These are phyloP conservation scores for Ferdinandea cuprea DNA, from an alignment of 2,888 invertebrate species.

Conservation along the genomic window DNA sequence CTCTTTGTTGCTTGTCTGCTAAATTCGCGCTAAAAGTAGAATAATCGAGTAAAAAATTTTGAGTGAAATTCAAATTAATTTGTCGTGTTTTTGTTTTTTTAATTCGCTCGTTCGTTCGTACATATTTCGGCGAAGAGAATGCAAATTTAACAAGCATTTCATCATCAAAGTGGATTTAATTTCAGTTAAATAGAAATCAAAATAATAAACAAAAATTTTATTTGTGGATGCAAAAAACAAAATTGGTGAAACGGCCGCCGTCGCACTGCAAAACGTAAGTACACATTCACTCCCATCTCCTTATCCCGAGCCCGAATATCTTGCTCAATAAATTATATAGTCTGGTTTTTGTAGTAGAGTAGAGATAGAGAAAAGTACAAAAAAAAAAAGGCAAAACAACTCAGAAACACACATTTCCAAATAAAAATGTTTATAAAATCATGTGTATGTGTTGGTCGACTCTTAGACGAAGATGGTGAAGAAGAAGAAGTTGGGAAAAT, in stretches of 20 bases:
- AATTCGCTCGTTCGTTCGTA: too few species aligned
- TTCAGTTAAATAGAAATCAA: neutral
- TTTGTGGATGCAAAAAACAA: neutral
- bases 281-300: neutral
- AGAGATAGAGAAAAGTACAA: too few species aligned
- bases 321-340: too few species aligned
- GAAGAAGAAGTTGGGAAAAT: constrained; percentile 31
- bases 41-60: constrained; percentile 1
- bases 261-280: constrained; percentile 49
- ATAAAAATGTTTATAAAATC: too few species aligned
- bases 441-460: too few species aligned
- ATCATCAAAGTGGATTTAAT: constrained; percentile 20
- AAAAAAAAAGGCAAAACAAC: too few species aligned
- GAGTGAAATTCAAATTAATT: neutral
- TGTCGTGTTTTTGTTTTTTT: constrained; percentile 12
- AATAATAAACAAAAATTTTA: too few species aligned
- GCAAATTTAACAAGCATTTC: too few species aligned
- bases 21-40: constrained; percentile 2
- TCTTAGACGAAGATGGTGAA: too few species aligned
- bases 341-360: too few species aligned
- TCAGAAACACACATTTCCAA: too few species aligned
- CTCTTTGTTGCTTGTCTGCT: neutral
- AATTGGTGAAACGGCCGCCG: neutral
- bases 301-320: too few species aligned
- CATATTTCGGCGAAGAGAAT: constrained; percentile 29